These are phyloP conservation scores for Metellina segmentata DNA, from an alignment of 2,888 invertebrate genomes.

Conservation along the genomic window DNA sequence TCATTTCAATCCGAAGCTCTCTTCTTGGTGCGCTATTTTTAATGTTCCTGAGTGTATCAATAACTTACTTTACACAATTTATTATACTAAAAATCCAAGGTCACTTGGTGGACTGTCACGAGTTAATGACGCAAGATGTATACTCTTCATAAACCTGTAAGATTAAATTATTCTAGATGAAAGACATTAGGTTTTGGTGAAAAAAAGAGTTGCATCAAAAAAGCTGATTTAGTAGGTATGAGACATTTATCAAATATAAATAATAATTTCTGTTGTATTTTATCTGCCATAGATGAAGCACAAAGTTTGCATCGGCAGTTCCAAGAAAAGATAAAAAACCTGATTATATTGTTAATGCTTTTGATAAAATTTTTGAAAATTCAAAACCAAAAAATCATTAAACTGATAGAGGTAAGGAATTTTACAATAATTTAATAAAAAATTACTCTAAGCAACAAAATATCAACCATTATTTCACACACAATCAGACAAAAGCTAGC, in stretches of 20 bases:
- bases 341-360: background rate
- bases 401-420: constrained; percentile 29
- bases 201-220: constrained; percentile 20
- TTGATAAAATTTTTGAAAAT: background rate
- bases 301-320: constrained; percentile 5
- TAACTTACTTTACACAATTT: background rate
- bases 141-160: constrained; percentile 8
- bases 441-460: background rate
- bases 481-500: constrained; percentile 79
- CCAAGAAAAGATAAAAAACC: constrained; percentile 2
- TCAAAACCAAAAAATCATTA: background rate
- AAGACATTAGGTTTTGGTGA: background rate
- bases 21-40: no score
- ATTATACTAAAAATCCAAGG: background rate
- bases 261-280: background rate
- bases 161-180: background rate
- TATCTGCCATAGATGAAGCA: constrained; percentile 25
- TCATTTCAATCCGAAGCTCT: no score
- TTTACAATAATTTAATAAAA: background rate
- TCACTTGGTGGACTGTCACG: constrained; percentile 9
- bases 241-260: constrained; percentile 6
- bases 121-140: background rate
- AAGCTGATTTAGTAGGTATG: constrained; percentile 9
- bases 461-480: no score
- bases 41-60: no score